Conservation (phyloP, 2,888 invertebrate genomes). For the Alviniconcha strummeri region DNA sequence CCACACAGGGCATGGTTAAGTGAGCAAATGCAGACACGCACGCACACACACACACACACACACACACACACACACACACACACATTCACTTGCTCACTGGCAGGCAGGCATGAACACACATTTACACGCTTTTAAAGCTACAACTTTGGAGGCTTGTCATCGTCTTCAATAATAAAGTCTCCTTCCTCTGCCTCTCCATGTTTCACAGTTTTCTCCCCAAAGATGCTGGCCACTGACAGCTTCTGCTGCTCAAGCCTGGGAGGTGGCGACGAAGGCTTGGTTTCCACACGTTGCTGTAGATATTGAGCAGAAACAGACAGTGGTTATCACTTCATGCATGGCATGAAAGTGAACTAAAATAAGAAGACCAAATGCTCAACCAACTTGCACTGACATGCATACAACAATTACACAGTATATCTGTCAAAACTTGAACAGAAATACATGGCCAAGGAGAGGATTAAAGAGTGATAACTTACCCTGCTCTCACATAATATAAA, state of each 20-base stretch:
- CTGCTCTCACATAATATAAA: too few relatives aligned
- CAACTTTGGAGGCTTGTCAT: constrained; percentile 2
- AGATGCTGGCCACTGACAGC: constrained; percentile 16
- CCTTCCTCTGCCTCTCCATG: background rate
- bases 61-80: constrained; percentile 10
- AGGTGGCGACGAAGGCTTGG: too few relatives aligned
- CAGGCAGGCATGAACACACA: constrained; percentile 3
- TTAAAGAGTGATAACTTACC: too few relatives aligned
- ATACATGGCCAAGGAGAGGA: too few relatives aligned
- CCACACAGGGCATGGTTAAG: background rate
- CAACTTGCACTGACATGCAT: background rate
- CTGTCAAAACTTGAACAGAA: too few relatives aligned
- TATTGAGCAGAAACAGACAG: background rate
- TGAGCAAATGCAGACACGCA: background rate
- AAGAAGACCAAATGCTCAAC: background rate
- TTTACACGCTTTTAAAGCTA: background rate
- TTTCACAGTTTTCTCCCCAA: constrained; percentile 21
- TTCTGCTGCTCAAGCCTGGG: too few relatives aligned
- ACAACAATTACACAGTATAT: background rate
- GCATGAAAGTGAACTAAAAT: background rate
- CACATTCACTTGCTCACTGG: background rate
- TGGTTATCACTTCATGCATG: background rate
- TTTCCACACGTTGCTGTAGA: background rate
- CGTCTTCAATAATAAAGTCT: constrained; percentile 15
- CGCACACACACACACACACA: constrained; percentile 17